Evolutionary conservation across 2,797 vertebrate species (phyloP).

Genomic region (Cheirogaleus major): DNA sequence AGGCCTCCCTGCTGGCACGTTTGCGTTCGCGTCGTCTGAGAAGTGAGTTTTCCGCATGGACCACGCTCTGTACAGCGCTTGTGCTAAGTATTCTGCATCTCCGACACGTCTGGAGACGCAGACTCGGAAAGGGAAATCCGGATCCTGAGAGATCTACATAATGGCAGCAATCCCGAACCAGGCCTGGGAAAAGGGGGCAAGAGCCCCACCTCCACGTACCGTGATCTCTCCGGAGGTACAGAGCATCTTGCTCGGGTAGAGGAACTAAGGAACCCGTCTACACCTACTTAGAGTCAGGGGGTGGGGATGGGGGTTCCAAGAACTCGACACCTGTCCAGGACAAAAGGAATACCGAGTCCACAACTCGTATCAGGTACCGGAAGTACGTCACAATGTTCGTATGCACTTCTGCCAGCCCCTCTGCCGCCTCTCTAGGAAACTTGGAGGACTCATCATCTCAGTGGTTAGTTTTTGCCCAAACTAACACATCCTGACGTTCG

Average conservation of each 20-base stretch:
- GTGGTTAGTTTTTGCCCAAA: neutral
- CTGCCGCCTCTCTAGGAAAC: neutral
- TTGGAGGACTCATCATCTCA: neutral
- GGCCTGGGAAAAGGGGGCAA: neutral
- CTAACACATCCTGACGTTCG: fast-evolving
- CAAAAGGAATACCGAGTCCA: neutral
- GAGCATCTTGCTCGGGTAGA: fast-evolving
- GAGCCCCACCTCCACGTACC: neutral
- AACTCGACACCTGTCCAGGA: fast-evolving
- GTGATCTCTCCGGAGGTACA: neutral
- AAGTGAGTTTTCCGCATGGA: neutral
- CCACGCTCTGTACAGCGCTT: neutral
- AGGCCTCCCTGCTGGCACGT: neutral
- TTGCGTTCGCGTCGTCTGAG: neutral
- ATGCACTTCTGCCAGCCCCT: fast-evolving
- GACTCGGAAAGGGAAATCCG: neutral
- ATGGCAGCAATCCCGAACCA: neutral
- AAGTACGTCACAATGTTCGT: neutral
- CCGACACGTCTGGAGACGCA: neutral
- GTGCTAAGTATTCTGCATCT: neutral
- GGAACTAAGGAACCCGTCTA: neutral
- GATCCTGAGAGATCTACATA: neutral
- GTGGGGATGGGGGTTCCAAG: no score
- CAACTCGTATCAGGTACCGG: neutral
- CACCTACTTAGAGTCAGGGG: neutral